Base-by-base conservation (phyloP, 1,140 invertebrate genomes). In the Sycobia sp. region DNA sequence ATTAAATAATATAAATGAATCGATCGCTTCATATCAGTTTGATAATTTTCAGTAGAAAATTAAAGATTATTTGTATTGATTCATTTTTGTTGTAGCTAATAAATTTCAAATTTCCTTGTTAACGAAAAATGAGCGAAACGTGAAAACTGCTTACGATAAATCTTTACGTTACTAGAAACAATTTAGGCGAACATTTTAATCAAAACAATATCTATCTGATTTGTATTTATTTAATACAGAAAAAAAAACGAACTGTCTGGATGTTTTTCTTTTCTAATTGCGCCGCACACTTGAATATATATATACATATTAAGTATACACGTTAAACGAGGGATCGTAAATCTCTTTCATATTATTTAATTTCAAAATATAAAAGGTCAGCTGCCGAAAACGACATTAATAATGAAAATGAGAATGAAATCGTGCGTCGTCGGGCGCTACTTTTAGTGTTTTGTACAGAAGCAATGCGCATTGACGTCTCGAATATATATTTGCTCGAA, bases 371-470 rank as follows among this genome's bases (percentile, higher is more conserved):
- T n/a, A n/a, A n/a, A 44, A 56, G 11, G 8, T 25, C n/a, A 59
- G 23, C 47, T 36, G 47, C 44, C 22, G 56, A 59, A 38, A 41
- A 41, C 10, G 34, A 14, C 10, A 22, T 16, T 16, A 32, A 32
- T 32, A 7, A 11, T 7, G 29, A 57, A 22, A 36, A 34, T 36
- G 41, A 16, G 29, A 14, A 36, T 8, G 25, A 38, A 20, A 39
- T 18, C 13, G 44, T 16, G 27, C 32, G n/a, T n/a, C n/a, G 32
- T 16, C 49, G 36, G 22, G 38, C 23, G 20, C 14, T 39, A 49
- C 8, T 49, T 20, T 20, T 18, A 62, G 22, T 20, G 50, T 23
- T n/a, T 47, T 62, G 60, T 62, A 62, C 43, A 62, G 43, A 62
- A n/a, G 41, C 16, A 39, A 60, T 16, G 20, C 58, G 25, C 18